Percentiles rank a stretch among this genome's conserved stretches.
Conservation (phyloP, 92 coral and sea anemone genomes). For the Zoanthus gigantus region DNA sequence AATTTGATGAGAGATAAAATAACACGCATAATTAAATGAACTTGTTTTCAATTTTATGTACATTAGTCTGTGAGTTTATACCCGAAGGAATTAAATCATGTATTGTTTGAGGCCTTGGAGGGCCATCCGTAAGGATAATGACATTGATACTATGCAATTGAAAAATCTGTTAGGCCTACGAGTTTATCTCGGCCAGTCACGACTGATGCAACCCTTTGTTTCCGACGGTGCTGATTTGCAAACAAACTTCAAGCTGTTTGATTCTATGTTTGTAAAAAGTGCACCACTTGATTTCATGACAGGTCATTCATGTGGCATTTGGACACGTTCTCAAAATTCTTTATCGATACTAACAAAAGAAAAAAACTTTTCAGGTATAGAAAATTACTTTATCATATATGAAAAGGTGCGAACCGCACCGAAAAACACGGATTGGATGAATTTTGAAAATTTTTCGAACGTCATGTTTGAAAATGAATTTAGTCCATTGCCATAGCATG, state of each 20-base stretch:
- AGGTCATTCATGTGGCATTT: neutral
- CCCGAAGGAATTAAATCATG: neutral
- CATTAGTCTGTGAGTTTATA: neutral
- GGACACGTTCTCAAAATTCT: neutral
- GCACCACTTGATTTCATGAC: neutral
- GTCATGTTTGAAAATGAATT: too few species aligned
- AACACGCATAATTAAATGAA: neutral
- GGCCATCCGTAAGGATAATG: neutral
- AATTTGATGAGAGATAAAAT: neutral
- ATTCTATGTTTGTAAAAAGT: neutral
- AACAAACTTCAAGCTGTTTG: conserved; percentile 23
- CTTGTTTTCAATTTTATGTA: neutral
- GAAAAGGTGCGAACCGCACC: too few species aligned
- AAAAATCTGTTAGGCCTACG: neutral
- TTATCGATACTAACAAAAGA: neutral
- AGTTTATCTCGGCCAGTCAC: neutral
- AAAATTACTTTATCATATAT: too few species aligned
- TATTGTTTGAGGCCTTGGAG: neutral
- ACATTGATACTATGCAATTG: neutral
- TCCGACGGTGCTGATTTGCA: conserved; percentile 30
- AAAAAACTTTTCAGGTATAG: too few species aligned
- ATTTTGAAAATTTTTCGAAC: too few species aligned
- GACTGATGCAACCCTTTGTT: neutral
- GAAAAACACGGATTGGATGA: too few species aligned
- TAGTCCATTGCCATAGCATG: too few species aligned